These are phyloP conservation scores for Ptychodera flava DNA, from an alignment of 35 echinoderm and acorn worm species.

Conservation along the genomic window DNA sequence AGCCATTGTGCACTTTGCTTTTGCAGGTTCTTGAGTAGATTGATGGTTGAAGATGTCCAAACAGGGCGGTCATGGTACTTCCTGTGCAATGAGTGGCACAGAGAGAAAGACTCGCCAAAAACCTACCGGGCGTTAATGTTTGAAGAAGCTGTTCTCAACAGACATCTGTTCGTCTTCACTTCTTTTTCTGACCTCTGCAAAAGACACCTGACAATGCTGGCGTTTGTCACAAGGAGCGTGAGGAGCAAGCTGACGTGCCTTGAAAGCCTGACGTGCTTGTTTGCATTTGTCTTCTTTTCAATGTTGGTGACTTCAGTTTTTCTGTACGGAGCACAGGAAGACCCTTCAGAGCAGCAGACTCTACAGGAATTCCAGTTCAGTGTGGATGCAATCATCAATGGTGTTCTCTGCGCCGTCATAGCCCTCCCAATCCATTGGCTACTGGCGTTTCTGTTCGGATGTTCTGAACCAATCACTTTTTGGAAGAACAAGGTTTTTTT, in stretches of 20 bases:
- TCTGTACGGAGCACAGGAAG: not conserved
- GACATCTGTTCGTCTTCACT: not conserved
- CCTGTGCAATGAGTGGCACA: not conserved
- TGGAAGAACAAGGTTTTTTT: too few relatives aligned
- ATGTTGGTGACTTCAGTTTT: not conserved
- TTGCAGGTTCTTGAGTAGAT: not conserved
- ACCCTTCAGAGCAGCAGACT: not conserved
- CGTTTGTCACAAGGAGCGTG: not conserved
- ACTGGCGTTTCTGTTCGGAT: not conserved
- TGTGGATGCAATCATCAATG: not conserved
- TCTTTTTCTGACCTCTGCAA: not conserved
- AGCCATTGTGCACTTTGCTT: too few relatives aligned
- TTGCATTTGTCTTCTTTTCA: not conserved
- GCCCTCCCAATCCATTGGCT: not conserved
- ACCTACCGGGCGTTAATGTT: not conserved
- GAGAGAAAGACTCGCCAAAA: not conserved
- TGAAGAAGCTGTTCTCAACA: not conserved
- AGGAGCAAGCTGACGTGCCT: not conserved
- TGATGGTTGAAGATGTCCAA: not conserved
- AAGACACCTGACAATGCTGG: not conserved
- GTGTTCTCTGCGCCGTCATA: not conserved
- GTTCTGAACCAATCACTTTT: not conserved
- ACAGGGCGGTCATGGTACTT: not conserved
- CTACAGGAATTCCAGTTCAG: not conserved
- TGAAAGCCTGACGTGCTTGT: not conserved